Percentiles rank a stretch among this genome's conserved stretches.
Evolutionary conservation across 2,888 invertebrate species (phyloP).

Genomic region (Xestobium rufovillosum): DNA sequence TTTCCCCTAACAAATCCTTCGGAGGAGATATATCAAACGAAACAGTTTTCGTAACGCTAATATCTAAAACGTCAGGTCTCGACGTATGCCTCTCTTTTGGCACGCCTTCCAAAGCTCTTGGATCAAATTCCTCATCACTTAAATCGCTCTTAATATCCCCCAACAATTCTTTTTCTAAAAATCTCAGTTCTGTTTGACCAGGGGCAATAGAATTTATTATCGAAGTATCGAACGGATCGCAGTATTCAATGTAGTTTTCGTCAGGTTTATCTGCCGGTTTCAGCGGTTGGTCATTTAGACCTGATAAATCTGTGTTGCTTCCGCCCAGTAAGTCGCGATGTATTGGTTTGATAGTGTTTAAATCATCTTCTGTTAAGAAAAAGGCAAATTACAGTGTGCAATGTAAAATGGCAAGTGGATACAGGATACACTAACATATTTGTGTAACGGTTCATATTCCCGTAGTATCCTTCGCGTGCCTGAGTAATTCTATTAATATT

Average conservation of each 20-base stretch:
- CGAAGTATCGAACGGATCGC: constrained; percentile 85
- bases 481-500: too few relatives aligned
- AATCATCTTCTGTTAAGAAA: constrained; percentile 42
- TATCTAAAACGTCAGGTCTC: constrained; percentile 52
- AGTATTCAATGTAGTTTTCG: constrained; percentile 50
- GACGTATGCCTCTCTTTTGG: constrained; percentile 47
- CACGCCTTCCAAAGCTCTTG: constrained; percentile 55
- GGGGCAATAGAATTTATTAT: constrained; percentile 64
- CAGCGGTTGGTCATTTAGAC: constrained; percentile 60
- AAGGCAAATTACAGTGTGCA: constrained; percentile 5
- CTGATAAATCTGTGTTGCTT: constrained; percentile 67
- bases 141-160: constrained; percentile 47
- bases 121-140: constrained; percentile 77
- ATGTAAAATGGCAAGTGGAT: background rate
- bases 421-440: too few relatives aligned
- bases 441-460: too few relatives aligned
- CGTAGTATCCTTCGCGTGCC: too few relatives aligned
- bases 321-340: constrained; percentile 66
- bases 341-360: constrained; percentile 42
- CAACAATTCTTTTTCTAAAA: constrained; percentile 69
- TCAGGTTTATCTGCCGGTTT: constrained; percentile 50
- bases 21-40: constrained; percentile 51
- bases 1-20: constrained; percentile 49
- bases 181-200: constrained; percentile 69
- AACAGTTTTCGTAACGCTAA: constrained; percentile 43